Evolutionary conservation across 2,113 vertebrate genomes (phyloP), one percentile per base, ranked within the genome.

Genomic region (Hassar affinis): DNA sequence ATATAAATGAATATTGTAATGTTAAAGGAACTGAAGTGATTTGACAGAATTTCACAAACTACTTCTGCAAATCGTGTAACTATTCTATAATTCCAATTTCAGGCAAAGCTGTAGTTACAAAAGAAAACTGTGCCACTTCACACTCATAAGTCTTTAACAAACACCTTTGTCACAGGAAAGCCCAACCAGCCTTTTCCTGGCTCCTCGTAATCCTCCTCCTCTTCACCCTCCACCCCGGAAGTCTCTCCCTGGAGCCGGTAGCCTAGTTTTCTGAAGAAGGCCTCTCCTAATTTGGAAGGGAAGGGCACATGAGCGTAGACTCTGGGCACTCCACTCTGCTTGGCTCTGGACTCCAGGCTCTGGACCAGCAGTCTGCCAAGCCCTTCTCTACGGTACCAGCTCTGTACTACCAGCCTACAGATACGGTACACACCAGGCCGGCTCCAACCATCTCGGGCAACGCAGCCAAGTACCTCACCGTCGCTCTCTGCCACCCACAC

Each of bases 401-500:
- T 92, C 69, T 93, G 92, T 30, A 97, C 94, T 0, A 95, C 95
- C 84, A 97, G 81, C 82, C 96, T 92, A 85, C 95, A 95, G 78
- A 97, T 90, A 79, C 93, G 92, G 22, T 92, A 91, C 27, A 93
- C 87, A 0, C 87, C 89, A 0, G 78, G 62, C 0, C 89, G 85
- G 10, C 3, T 72, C 61, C 79, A 88, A 0, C 79, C 88, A 83
- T 88, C 95, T 78, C 79, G 88, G 54, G 95, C 95, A 85, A 96
- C 89, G 56, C 96, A 95, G n/a, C 94, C 96, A 0, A 95, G 88
- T 25, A 97, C 92, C 0, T 97, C 95, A 0, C 94, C 95, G 0
- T 96, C 93, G 0, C 88, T 88, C 54, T 96, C 96, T 0, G 95
- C 96, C 85, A 96, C 91, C 96, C 95, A 97, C 20, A 96, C 94